A percentile compares a stretch with the other conserved stretches of the same genome.
These are phyloP conservation scores for Eubucco bourcierii DNA, from an alignment of 2,113 vertebrate species.

Conservation along the genomic window DNA sequence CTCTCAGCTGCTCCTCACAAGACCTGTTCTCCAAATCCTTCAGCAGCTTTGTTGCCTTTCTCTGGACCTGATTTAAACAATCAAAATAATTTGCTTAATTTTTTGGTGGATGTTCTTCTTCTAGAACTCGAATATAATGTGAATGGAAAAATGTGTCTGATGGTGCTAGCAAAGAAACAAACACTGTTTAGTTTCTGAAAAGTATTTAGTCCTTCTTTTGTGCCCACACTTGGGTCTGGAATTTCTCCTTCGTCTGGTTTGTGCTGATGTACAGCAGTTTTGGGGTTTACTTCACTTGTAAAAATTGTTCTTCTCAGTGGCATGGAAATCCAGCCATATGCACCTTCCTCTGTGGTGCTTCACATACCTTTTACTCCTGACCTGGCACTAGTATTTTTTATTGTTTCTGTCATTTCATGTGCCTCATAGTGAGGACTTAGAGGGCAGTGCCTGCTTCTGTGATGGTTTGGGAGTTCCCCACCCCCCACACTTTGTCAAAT, in stretches of 20 bases:
- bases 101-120: not conserved
- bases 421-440: not conserved
- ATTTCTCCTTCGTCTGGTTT: not conserved
- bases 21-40: no score
- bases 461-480: no score
- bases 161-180: not conserved
- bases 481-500: no score
- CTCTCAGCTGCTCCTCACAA: no score
- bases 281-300: not conserved
- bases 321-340: not conserved
- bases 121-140: not conserved
- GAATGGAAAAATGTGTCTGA: not conserved
- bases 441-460: not conserved
- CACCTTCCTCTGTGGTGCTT: not conserved
- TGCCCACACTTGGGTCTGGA: conserved; percentile 8
- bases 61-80: no score
- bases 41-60: no score
- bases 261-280: not conserved
- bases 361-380: accelerated
- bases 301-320: not conserved
- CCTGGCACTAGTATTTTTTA: not conserved
- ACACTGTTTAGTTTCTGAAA: not conserved
- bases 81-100: not conserved
- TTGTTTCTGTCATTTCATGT: not conserved
- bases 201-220: not conserved